Evolutionary conservation across 2,888 invertebrate species (phyloP), one percentile per base, ranked within the genome.

Genomic region (Arge pagana): DNA sequence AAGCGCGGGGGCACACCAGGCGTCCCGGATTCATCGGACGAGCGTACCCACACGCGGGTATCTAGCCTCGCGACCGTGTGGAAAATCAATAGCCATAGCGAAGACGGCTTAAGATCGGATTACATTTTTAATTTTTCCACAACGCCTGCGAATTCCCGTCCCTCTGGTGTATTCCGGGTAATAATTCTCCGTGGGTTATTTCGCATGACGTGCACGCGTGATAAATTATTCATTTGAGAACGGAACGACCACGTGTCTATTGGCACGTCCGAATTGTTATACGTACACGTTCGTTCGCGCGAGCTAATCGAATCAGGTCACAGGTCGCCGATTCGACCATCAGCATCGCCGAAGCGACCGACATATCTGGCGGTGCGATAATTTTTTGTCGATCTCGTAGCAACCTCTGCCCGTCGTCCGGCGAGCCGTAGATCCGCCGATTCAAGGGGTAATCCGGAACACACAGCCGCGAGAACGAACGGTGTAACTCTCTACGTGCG

Each of bases 101-200:
- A 73, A 71, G 74, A 73, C 73, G 71, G 72, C 71, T 75, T 74
- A 75, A 74, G 75, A 76, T 75, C 75, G 74, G 74, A 76, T 75
- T 76, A 75, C 74, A 75, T 76, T 76, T 76, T 75, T 76, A 76
- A 76, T 75, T 73, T 73, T 66, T 59, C 50, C 49, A 54, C 59
- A 52, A 57, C 18, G 33, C 56, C 63, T 61, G 54, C 55, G 58
- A 49, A 59, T 63, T 49, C 45, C 50, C 58, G 48, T 58, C 41
- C 59, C 58, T 43, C 57, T 51, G 73, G 72, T 72, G 71, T 75
- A 74, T 75, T 75, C 72, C 72, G 72, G 71, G 74, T 73, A 71
- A 70, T 73, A 75, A 72, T 73, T 74, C 72, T 72, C 72, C 73
- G 72, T 72, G 71, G 69, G 71, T 73, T 72, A 74, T 74, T 75